A percentile compares a stretch with the other conserved stretches of the same genome.
phyloP scores from a whole-genome alignment of 2,888 invertebrate species.

The Maniola hyperantus region DNA sequence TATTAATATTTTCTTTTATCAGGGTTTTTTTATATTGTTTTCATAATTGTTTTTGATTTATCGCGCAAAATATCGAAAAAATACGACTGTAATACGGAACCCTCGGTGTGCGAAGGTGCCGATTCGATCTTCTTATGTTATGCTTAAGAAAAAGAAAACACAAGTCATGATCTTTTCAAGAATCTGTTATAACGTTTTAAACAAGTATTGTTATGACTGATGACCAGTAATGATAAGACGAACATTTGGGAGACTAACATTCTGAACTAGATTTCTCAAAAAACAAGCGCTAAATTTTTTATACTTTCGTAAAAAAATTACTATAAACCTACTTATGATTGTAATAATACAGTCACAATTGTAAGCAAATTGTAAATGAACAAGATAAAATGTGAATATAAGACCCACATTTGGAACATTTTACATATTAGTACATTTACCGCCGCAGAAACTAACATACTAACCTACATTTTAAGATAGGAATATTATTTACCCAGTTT shows the following conservation, averaged over 20 bases:
- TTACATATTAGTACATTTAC: background rate
- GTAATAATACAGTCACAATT: background rate
- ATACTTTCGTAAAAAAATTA: background rate
- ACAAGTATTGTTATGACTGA: background rate
- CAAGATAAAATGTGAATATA: conserved; percentile 3
- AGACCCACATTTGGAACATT: conserved; percentile 1
- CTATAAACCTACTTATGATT: conserved; percentile 4
- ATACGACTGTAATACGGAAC: too few relatives aligned
- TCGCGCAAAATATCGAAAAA: too few relatives aligned
- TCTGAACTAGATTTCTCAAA: background rate
- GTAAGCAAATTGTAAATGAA: background rate
- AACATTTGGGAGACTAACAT: background rate
- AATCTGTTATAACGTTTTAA: background rate
- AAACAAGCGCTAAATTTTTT: background rate
- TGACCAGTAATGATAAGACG: background rate
- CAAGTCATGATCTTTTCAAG: too few relatives aligned
- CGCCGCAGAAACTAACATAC: background rate
- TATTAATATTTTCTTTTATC: background rate
- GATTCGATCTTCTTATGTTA: too few relatives aligned
- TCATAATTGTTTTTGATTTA: too few relatives aligned
- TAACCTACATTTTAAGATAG: background rate
- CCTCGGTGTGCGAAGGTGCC: too few relatives aligned
- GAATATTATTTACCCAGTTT: too few relatives aligned
- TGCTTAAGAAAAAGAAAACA: too few relatives aligned
- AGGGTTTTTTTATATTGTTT: background rate